phyloP scores from a whole-genome alignment of 2,797 vertebrate genomes.

The Choloepus didactylus region DNA sequence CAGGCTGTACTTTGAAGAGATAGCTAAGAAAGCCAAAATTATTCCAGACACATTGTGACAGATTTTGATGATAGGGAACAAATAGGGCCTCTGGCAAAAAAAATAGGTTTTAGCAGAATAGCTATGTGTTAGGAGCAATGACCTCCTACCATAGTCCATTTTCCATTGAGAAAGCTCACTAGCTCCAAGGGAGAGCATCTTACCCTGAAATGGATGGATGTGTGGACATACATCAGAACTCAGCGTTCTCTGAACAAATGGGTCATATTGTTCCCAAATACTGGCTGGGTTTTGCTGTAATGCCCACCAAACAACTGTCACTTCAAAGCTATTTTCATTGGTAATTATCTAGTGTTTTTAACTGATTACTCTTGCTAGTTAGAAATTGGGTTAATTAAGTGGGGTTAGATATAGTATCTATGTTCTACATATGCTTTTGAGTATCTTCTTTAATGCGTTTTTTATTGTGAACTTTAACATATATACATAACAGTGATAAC shows the following conservation, averaged over 20 bases:
- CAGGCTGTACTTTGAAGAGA: conserved; percentile 7
- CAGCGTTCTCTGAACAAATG: background rate
- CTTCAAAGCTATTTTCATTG: background rate
- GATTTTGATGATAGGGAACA: background rate
- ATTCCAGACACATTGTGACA: background rate
- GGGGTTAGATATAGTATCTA: background rate
- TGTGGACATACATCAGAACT: background rate
- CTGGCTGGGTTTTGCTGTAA: conserved; percentile 7
- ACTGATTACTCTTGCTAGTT: background rate
- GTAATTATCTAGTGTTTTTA: background rate
- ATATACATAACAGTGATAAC: too few species aligned
- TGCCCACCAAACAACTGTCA: background rate
- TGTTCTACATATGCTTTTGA: background rate
- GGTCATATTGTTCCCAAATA: background rate
- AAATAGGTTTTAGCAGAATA: conserved; percentile 10
- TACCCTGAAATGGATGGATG: background rate
- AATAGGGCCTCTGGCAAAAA: background rate
- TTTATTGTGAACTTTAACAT: too few species aligned
- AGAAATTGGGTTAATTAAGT: background rate
- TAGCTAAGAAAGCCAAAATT: conserved; percentile 29
- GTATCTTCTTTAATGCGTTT: background rate
- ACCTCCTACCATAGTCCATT: background rate
- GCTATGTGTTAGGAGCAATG: background rate
- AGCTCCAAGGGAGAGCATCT: background rate
- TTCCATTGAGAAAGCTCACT: background rate